A percentile compares a stretch with the other conserved stretches of the same genome.
These are phyloP conservation scores for Patagioenas fasciata DNA, from an alignment of 2,113 vertebrate species.

Conservation along the genomic window DNA sequence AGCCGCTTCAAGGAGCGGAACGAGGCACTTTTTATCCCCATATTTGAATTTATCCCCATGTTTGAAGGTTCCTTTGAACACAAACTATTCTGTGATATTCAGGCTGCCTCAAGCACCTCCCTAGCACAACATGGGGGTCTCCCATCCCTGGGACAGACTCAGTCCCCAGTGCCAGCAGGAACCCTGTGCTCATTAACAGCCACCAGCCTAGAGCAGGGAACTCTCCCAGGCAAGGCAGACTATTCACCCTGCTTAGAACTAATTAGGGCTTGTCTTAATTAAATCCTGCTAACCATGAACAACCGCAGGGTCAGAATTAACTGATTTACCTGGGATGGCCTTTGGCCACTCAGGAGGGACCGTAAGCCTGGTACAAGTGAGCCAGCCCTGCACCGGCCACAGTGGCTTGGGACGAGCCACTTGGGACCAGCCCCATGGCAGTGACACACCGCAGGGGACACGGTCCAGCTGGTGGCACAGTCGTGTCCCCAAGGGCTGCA, in stretches of 20 bases:
- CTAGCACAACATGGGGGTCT: rapidly evolving
- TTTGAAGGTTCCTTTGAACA: too few species aligned
- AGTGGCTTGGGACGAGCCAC: not conserved
- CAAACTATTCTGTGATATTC: too few species aligned
- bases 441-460: not conserved
- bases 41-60: too few species aligned
- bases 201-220: not conserved
- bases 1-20: rapidly evolving
- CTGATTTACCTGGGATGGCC: slow-evolving; percentile 23
- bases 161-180: rapidly evolving
- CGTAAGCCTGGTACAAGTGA: rapidly evolving
- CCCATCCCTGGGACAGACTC: not conserved
- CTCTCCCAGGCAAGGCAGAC: slow-evolving; percentile 10
- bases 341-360: not conserved
- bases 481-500: rapidly evolving
- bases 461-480: not conserved
- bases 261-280: slow-evolving; percentile 62
- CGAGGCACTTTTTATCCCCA: rapidly evolving
- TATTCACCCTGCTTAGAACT: not conserved
- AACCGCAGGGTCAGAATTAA: not conserved
- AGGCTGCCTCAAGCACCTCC: not conserved
- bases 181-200: not conserved
- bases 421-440: rapidly evolving
- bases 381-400: rapidly evolving
- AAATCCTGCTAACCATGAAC: slow-evolving; percentile 37